Evolutionary conservation across 1,140 invertebrate genomes (phyloP), one percentile per base, ranked within the genome.

Genomic region (Trichonephila inaurata): DNA sequence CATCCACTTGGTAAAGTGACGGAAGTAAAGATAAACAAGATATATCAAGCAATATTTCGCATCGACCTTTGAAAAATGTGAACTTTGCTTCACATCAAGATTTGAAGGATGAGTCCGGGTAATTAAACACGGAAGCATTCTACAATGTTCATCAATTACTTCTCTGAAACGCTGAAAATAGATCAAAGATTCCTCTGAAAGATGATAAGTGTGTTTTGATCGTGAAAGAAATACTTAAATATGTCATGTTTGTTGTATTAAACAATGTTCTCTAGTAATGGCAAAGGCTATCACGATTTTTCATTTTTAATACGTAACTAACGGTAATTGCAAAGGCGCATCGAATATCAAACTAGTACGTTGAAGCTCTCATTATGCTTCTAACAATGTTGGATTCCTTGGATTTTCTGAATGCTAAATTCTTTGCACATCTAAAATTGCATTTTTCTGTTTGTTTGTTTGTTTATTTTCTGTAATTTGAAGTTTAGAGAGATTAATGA

Each of bases 201-300:
- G 18, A 77, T 33, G 69, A 77, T 77, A 77, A 19, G 28, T 40
- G 10, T 77, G 6, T 6, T 40, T 77, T 24, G 33, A 40, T 28
- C 24, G 24, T 28, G 72, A 77, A 40, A 33, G 28, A 18, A 16
- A 18, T 64, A 64, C 18, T 64, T 64, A 64, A 64, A 33, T 19
- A 33, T 77, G 18, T 4, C 72, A 64, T 77, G 8, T 14, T 3
- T 77, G 8, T 14, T 3, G n/a, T 69, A 19, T 77, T 28, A 14
- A 77, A 18, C 28, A 6, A 12, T 77, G 28, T 40, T 77, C 3
- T 5, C 28, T 18, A 77, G 4, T 77, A 18, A 18, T 77, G 72
- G 28, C 72, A 77, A 33, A 19, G 72, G 72, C 72, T 77, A 12
- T 77, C 72, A 77, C 72, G 72, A 77, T 77, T 77, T 19, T 77